These are phyloP conservation scores for Cerceris ruficornis DNA, from an alignment of 2,888 invertebrate species.

Conservation along the genomic window DNA sequence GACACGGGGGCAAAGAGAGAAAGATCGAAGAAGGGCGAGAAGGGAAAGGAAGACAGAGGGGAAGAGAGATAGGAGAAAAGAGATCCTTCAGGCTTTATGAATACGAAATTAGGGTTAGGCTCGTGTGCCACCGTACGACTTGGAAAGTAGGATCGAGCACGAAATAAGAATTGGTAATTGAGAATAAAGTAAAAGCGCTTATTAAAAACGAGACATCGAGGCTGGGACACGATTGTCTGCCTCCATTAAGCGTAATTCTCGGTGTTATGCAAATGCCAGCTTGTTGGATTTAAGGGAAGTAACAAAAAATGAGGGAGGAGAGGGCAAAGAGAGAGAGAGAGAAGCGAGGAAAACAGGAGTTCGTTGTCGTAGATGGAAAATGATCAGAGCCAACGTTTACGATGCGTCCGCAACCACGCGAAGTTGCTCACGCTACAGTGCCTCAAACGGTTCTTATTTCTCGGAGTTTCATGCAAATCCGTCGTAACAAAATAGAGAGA, in stretches of 20 bases:
- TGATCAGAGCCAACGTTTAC: constrained; percentile 42
- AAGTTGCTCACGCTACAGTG: constrained; percentile 40
- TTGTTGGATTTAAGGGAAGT: constrained; percentile 18
- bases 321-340: constrained; percentile 2
- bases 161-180: constrained; percentile 55
- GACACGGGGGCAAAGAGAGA: no score
- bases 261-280: constrained; percentile 46
- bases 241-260: constrained; percentile 28
- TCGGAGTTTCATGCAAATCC: constrained; percentile 58
- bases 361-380: constrained; percentile 37
- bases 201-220: constrained; percentile 47
- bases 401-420: constrained; percentile 43
- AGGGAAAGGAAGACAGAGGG: neutral
- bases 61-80: neutral
- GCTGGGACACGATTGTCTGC: constrained; percentile 25
- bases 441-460: constrained; percentile 51
- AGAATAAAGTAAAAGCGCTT: constrained; percentile 42
- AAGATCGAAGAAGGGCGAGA: neutral
- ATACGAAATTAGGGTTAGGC: constrained; percentile 48
- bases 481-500: constrained; percentile 14
- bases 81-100: constrained; percentile 48
- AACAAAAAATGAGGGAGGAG: neutral
- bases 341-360: constrained; percentile 13
- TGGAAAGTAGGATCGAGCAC: constrained; percentile 31
- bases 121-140: constrained; percentile 31